A percentile compares a stretch with the other conserved stretches of the same genome.
Conservation (phyloP, 2,888 invertebrate species). For the Xestoiulus laeticollis region DNA sequence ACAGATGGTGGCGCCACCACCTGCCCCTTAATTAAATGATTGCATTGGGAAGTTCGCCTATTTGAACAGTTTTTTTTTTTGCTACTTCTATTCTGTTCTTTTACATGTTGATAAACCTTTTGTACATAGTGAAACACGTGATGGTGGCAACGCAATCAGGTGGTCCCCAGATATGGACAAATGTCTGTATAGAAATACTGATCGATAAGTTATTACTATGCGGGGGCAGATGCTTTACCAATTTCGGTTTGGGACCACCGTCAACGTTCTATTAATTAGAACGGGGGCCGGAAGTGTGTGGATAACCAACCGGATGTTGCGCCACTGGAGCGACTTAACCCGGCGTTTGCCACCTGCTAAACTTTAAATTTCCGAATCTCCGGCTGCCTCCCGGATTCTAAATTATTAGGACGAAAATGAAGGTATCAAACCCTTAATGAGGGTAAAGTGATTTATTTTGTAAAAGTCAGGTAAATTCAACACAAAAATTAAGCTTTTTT, state of each 20-base stretch:
- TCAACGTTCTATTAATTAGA: conserved; percentile 18
- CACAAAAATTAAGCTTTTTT: no score
- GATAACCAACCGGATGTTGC: not conserved
- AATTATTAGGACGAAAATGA: not conserved
- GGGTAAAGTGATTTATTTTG: no score
- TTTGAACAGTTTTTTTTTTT: not conserved
- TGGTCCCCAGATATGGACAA: not conserved
- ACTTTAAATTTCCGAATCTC: not conserved
- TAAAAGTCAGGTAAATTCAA: no score
- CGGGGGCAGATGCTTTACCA: not conserved
- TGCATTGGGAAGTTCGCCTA: not conserved
- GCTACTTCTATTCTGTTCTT: not conserved
- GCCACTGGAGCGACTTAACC: not conserved
- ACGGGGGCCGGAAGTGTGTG: not conserved
- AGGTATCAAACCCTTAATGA: no score
- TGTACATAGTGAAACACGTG: not conserved
- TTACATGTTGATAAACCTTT: not conserved
- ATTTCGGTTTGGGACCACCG: not conserved
- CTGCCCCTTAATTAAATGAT: not conserved
- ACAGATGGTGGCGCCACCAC: conserved; percentile 5
- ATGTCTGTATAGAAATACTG: not conserved
- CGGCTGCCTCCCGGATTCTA: not conserved
- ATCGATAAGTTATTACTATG: not conserved
- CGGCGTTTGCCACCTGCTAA: not conserved
- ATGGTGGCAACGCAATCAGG: not conserved